Conservation (phyloP, 1,140 invertebrate genomes). For the Camponotus pennsylvanicus region DNA sequence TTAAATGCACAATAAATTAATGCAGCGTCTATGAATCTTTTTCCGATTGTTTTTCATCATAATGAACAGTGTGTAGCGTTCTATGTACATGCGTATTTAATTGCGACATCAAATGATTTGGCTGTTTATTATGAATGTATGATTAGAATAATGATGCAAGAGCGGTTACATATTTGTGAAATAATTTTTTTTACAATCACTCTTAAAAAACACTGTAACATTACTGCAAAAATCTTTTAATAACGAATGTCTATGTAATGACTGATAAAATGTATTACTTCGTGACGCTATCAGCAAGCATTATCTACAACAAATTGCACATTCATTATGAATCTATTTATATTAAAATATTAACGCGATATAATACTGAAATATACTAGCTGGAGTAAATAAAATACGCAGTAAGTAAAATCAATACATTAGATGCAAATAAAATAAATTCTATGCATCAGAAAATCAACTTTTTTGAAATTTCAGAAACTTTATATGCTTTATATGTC, state of each 20-base stretch:
- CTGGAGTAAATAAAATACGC: not conserved
- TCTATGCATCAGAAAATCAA: not conserved
- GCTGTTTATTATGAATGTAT: not conserved
- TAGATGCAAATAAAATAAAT: not conserved
- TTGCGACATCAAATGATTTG: not conserved
- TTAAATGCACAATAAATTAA: too few species aligned
- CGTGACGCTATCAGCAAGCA: not conserved
- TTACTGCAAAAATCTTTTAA: not conserved
- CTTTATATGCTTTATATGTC: not conserved
- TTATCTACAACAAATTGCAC: not conserved
- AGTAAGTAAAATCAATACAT: not conserved
- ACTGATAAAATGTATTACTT: conserved; percentile 19
- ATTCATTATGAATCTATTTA: not conserved
- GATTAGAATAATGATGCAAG: not conserved
- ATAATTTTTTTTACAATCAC: not conserved
- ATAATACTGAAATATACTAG: not conserved
- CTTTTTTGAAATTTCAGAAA: not conserved
- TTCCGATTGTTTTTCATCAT: too few species aligned
- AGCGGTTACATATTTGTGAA: not conserved
- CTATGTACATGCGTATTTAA: not conserved
- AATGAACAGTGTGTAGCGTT: not conserved
- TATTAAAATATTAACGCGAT: not conserved
- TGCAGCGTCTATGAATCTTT: too few species aligned
- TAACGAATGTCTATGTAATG: too few species aligned
- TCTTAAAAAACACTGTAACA: too few species aligned